Conservation (phyloP, 1,140 invertebrate genomes). For the Diachasmimorpha longicaudata region DNA sequence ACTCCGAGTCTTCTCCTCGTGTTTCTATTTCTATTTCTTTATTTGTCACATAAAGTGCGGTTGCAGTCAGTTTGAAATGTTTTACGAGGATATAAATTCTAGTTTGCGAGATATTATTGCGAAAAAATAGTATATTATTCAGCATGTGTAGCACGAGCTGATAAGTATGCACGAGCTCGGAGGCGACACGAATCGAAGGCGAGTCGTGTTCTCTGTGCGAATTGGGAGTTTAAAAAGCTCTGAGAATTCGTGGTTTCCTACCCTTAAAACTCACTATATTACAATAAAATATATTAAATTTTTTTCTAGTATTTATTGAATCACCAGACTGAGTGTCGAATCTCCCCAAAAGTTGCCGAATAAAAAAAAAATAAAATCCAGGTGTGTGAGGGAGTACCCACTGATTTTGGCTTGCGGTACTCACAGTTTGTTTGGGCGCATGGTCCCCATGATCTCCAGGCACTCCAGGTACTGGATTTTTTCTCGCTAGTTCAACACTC, state of each 20-base stretch:
- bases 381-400: background rate
- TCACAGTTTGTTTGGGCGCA: constrained; percentile 79
- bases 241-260: too few relatives aligned
- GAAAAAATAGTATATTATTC: background rate
- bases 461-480: constrained; percentile 67
- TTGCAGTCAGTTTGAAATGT: constrained; percentile 1
- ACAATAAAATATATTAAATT: too few relatives aligned
- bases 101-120: background rate
- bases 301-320: background rate
- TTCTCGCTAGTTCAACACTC: constrained; percentile 82
- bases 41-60: constrained; percentile 6
- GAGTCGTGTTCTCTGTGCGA: too few relatives aligned
- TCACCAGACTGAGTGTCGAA: background rate
- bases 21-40: background rate
- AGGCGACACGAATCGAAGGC: too few relatives aligned
- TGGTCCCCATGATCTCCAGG: constrained; percentile 69
- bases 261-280: too few relatives aligned
- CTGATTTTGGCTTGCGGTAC: constrained; percentile 59
- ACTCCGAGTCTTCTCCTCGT: background rate
- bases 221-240: too few relatives aligned
- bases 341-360: background rate
- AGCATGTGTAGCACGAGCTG: background rate
- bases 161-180: too few relatives aligned
- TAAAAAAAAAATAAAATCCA: background rate
- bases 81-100: background rate